Base-by-base conservation (phyloP, 2,888 invertebrate species). In the Clostera curtula region DNA sequence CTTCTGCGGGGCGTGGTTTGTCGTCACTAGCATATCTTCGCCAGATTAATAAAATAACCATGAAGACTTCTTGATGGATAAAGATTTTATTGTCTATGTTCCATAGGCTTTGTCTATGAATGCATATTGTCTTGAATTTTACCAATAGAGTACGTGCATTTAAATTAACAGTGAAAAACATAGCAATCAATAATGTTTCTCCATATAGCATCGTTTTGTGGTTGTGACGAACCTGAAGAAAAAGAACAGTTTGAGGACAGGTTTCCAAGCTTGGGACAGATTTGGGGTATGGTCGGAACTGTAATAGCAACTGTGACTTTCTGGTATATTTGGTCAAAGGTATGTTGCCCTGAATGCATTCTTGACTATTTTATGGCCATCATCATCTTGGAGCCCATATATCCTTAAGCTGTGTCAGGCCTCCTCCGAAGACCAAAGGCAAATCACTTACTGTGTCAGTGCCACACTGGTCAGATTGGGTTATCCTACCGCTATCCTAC, bases 211-310 rank as follows among this genome's bases (percentile, higher is more conserved):
- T 53, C 49, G 24, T 70, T 71, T 50, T 77, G 79, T 43, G 58
- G 62, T 29, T 79, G 79, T 44, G 65, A 69, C 34, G 71, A 71
- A 13, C 49, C 57, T 10, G 57, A 54, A 13, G 27, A 44, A 26
- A 56, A 45, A 20, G 24, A 36, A 10, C 27, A 40, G 30, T 25
- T 40, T 11, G 53, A 57, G 12, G 58, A 66, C 31, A 25, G 27
- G 18, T 80, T 80, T 46, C 79, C 75, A 10, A 75, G 47, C 38
- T 26, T 51, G 3, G 60, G 62, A 5, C 79, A 80, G 55, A 54
- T 80, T 13, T 75, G 69, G 68, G 79, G 77, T 13, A 77, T 79
- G 75, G 31, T 75, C 19, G 67, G 66, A n/a, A 68, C 68, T 11
- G 60, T 75, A 40, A 9, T 70, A 1, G 60, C 55, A n/a, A 68